Conservation (phyloP, 2,113 vertebrate genomes). For the Grantiella picta region DNA sequence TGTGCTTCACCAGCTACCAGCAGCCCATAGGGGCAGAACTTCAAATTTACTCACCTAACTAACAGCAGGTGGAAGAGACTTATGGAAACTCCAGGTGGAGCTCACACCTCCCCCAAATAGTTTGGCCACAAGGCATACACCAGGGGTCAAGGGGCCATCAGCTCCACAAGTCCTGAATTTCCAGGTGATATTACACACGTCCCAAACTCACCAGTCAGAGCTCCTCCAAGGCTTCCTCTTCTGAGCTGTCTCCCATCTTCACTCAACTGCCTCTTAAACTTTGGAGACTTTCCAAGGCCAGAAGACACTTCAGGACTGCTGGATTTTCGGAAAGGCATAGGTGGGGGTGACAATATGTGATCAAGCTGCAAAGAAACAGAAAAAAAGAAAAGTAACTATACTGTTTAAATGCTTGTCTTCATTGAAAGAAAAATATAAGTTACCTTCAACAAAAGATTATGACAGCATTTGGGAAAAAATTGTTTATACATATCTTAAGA, state of each 20-base stretch:
- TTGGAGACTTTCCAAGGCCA: conserved; percentile 74
- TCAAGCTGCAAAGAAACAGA: conserved; percentile 80
- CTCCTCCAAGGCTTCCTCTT: conserved; percentile 92
- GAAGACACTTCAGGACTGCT: conserved; percentile 85
- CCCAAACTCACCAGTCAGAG: conserved; percentile 80
- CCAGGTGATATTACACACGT: not conserved
- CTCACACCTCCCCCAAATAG: not conserved
- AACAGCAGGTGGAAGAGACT: fast-evolving
- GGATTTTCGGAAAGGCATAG: conserved; percentile 81
- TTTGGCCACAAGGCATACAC: not conserved
- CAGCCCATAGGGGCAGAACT: not conserved
- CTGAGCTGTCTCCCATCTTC: conserved; percentile 85
- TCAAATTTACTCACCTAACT: not conserved
- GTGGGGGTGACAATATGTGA: conserved; percentile 84
- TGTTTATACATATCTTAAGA: not conserved
- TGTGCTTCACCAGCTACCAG: not conserved
- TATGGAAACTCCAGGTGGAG: not conserved
- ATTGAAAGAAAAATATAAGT: not conserved
- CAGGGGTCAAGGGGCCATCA: not conserved
- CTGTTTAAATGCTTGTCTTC: not conserved
- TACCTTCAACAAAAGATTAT: not conserved
- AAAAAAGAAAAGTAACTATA: not conserved
- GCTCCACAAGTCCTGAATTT: not conserved
- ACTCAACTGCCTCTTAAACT: conserved; percentile 84
- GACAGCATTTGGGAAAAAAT: not conserved